A percentile compares a stretch with the other conserved stretches of the same genome.
Conservation (phyloP, 2,888 invertebrate genomes). For the Pharmacophagus antenor region DNA sequence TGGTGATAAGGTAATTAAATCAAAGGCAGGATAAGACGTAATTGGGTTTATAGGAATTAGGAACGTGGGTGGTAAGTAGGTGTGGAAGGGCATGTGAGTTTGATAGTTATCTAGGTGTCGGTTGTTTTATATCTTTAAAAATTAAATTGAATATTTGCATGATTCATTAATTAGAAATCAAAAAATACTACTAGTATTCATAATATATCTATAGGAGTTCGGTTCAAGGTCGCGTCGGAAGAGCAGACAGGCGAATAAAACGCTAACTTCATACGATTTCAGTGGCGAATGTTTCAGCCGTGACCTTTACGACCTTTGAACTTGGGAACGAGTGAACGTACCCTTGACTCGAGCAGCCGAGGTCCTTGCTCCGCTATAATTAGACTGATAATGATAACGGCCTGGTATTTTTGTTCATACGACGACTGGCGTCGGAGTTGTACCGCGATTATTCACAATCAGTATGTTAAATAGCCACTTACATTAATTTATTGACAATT, state of each 20-base stretch:
- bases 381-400: slow-evolving; percentile 61
- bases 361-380: slow-evolving; percentile 68
- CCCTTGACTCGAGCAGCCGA: slow-evolving; percentile 69
- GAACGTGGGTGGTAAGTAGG: too few species aligned
- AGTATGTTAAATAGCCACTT: slow-evolving; percentile 9
- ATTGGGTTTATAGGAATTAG: too few species aligned
- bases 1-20: too few species aligned
- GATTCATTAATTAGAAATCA: too few species aligned
- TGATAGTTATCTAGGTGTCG: too few species aligned
- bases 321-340: slow-evolving; percentile 68
- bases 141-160: too few species aligned
- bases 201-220: background rate
- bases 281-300: slow-evolving; percentile 38
- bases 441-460: slow-evolving; percentile 23
- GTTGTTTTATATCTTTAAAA: too few species aligned
- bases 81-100: too few species aligned
- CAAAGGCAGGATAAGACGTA: too few species aligned
- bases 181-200: background rate
- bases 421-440: slow-evolving; percentile 26
- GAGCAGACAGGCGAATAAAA: slow-evolving; percentile 34
- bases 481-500: background rate
- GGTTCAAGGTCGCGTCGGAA: slow-evolving; percentile 39
- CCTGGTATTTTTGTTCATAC: slow-evolving; percentile 52
- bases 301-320: slow-evolving; percentile 75
- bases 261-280: slow-evolving; percentile 31